Base-by-base conservation (phyloP, 2,888 invertebrate species). In the Aproaerema taeniolella region DNA sequence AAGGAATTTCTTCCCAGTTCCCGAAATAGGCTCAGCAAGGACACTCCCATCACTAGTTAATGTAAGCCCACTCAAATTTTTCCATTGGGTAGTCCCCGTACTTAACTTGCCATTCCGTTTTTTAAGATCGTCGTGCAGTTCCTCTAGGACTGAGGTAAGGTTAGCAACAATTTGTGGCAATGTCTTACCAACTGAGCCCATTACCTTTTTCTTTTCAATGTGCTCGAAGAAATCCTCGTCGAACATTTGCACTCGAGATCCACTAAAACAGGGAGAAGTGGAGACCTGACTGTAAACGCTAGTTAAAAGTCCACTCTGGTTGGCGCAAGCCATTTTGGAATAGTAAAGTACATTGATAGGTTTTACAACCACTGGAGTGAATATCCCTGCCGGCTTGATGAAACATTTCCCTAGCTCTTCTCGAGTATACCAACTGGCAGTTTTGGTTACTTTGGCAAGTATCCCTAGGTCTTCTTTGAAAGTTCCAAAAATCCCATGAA, bases 401-500 rank as follows among this genome's bases (percentile, higher is more conserved):
- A 49, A 49, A 2, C 42, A 41, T 0, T 14, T 7, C 0, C 49
- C 52, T 32, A 53, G 30, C 7, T 50, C 39, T 9, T 52, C 51
- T 15, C 48, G 31, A 2, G 49, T 51, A 14, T 20, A 46, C 52
- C 47, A 52, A 0, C 6, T 46, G 0, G 11, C 8, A 0, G 32
- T 25, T 1, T 39, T 30, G 0, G 48, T 49, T 6, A 50, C 46
- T 8, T 45, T 42, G 0, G 12, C 10, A 1, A 55, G 26, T 3
- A 53, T 17, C 0, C 37, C 26, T 0, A 52, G n/a, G 9, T 55
- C 55, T 8, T 58, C 53, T 11, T 52, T 52, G 4, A 34, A 55
- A 3, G 53, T 54, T 0, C 52, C 50, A 13, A 56, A 58, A 0
- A 53, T 50, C 0, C 50, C 14, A 35, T 55, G 54, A 13, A 48